Percentiles rank a stretch among this genome's conserved stretches.
These are phyloP conservation scores for Torymus tubicola DNA, from an alignment of 2,888 invertebrate genomes.

Conservation along the genomic window DNA sequence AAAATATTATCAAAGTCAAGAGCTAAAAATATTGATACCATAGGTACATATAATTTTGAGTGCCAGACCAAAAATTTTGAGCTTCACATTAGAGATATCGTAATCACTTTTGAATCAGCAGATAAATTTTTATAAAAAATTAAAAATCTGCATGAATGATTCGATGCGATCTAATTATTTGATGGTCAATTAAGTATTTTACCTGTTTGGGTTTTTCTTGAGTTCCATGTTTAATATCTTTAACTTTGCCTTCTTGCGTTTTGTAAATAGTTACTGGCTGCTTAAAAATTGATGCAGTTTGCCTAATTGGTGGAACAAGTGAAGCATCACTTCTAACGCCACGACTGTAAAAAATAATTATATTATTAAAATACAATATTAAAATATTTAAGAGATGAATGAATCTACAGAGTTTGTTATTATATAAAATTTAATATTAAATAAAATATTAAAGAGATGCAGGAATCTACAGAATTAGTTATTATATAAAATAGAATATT, in stretches of 20 bases:
- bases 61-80: too few species aligned
- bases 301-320: conserved; percentile 94
- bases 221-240: conserved; percentile 91
- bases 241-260: conserved; percentile 93
- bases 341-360: conserved; percentile 78
- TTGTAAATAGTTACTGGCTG: conserved; percentile 98
- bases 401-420: too few species aligned
- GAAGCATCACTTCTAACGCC: conserved; percentile 92
- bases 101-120: too few species aligned
- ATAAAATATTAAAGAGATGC: conserved; percentile 6
- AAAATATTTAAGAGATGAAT: conserved; percentile 10
- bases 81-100: too few species aligned
- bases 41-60: too few species aligned
- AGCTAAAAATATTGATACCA: too few species aligned
- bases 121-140: not conserved
- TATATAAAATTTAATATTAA: not conserved
- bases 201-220: conserved; percentile 94
- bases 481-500: not conserved
- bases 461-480: not conserved
- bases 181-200: not conserved
- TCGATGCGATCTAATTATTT: not conserved
- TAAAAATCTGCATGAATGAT: conserved; percentile 1
- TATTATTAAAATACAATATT: not conserved
- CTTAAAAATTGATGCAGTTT: conserved; percentile 98
- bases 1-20: too few species aligned